These are phyloP conservation scores for Macrosteles quadrilineatus DNA, from an alignment of 1,140 invertebrate genomes.

Conservation along the genomic window DNA sequence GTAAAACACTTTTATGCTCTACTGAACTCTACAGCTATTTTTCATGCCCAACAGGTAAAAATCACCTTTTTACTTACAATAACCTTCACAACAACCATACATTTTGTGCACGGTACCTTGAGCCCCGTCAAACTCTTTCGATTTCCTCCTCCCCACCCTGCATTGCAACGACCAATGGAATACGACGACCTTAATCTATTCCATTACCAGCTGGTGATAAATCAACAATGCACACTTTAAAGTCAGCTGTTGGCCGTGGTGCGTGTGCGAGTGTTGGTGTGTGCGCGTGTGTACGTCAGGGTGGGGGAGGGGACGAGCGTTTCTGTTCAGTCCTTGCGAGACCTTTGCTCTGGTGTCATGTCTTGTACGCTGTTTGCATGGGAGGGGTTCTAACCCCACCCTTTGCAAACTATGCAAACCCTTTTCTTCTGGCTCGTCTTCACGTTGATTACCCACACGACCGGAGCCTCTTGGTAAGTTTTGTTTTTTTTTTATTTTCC, in stretches of 20 bases:
- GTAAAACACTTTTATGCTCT: too few species aligned
- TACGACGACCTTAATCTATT: conserved; percentile 17
- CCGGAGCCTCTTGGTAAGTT: conserved; percentile 19
- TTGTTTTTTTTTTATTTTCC: too few species aligned
- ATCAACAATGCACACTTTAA: background rate
- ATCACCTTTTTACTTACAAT: too few species aligned
- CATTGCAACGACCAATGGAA: background rate
- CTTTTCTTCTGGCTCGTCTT: conserved; percentile 12
- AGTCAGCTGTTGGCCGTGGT: background rate
- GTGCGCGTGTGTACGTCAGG: background rate
- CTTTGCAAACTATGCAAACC: conserved; percentile 20
- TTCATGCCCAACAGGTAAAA: too few species aligned
- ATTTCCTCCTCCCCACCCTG: background rate
- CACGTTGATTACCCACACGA: background rate
- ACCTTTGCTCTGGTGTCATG: too few species aligned
- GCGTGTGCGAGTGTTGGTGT: conserved; percentile 23
- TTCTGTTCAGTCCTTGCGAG: too few species aligned
- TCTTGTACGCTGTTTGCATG: background rate
- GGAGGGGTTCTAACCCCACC: conserved; percentile 28
- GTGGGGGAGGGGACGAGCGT: background rate
- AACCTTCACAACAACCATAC: too few species aligned
- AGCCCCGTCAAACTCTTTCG: too few species aligned
- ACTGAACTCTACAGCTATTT: too few species aligned
- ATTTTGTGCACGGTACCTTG: too few species aligned
- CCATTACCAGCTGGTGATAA: conserved; percentile 15